Evolutionary conservation across 2,888 invertebrate species (phyloP).

Genomic region (Hemithea aestivaria): DNA sequence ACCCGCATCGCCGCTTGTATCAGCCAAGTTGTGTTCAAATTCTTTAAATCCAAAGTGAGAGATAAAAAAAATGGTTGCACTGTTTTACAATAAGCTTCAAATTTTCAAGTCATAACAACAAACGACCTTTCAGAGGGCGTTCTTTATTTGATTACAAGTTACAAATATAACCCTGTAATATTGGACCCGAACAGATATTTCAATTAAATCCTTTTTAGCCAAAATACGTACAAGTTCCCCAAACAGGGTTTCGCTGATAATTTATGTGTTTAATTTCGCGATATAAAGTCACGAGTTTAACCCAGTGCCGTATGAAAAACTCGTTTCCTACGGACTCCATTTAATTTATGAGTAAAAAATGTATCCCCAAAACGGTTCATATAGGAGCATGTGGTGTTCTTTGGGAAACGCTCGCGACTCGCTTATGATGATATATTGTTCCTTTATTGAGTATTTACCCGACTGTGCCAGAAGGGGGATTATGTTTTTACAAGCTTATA

Average conservation of each 20-base stretch:
- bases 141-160: no score
- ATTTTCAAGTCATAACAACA: no score
- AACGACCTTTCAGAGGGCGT: no score
- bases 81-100: no score
- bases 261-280: slow-evolving; percentile 75
- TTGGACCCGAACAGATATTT: slow-evolving; percentile 17
- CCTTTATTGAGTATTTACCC: slow-evolving; percentile 9
- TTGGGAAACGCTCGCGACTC: slow-evolving; percentile 1
- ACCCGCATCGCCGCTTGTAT: no score
- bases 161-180: no score
- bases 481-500: no score
- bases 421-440: slow-evolving; percentile 25
- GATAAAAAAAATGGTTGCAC: no score
- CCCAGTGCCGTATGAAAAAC: slow-evolving; percentile 67
- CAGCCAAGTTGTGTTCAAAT: no score
- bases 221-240: slow-evolving; percentile 27
- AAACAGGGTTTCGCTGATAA: slow-evolving; percentile 38
- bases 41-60: no score
- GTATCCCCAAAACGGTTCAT: slow-evolving; percentile 44
- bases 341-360: slow-evolving; percentile 73
- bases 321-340: slow-evolving; percentile 44
- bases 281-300: slow-evolving; percentile 61
- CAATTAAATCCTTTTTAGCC: slow-evolving; percentile 18
- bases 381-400: slow-evolving; percentile 35
- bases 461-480: no score